Percentiles rank a stretch among this genome's conserved stretches.
Evolutionary conservation across 2,888 invertebrate species (phyloP).

Genomic region (Neria commutata): DNA sequence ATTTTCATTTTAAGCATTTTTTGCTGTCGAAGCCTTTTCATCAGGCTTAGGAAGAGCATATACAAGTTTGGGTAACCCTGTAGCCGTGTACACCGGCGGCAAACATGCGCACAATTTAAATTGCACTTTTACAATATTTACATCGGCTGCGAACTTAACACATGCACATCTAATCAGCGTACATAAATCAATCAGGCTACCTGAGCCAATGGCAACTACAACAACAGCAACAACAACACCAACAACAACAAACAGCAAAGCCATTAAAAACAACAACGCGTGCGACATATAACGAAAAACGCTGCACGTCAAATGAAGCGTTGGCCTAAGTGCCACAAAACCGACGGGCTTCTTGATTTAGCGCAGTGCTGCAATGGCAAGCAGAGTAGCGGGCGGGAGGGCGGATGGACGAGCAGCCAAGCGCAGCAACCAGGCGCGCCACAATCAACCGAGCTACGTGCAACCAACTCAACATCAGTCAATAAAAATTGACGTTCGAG

Average conservation of each 20-base stretch:
- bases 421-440: background rate
- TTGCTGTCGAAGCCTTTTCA: too few species aligned
- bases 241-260: conserved; percentile 34
- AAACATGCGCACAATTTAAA: background rate
- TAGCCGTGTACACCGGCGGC: too few species aligned
- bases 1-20: too few species aligned
- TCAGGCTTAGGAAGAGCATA: too few species aligned
- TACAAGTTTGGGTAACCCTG: too few species aligned
- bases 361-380: background rate
- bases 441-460: background rate
- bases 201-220: too few species aligned
- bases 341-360: conserved; percentile 26
- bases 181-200: conserved; percentile 53
- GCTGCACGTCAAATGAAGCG: conserved; percentile 6
- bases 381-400: background rate
- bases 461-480: conserved; percentile 24
- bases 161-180: conserved; percentile 25
- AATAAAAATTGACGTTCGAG: conserved; percentile 29
- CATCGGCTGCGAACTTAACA: background rate
- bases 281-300: conserved; percentile 8
- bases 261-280: too few species aligned
- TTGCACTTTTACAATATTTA: background rate
- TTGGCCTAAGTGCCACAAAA: conserved; percentile 15
- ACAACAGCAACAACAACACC: conserved; percentile 29
- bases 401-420: background rate